Conservation (phyloP, 2,113 vertebrate genomes). For the Thunnus maccoyii region DNA sequence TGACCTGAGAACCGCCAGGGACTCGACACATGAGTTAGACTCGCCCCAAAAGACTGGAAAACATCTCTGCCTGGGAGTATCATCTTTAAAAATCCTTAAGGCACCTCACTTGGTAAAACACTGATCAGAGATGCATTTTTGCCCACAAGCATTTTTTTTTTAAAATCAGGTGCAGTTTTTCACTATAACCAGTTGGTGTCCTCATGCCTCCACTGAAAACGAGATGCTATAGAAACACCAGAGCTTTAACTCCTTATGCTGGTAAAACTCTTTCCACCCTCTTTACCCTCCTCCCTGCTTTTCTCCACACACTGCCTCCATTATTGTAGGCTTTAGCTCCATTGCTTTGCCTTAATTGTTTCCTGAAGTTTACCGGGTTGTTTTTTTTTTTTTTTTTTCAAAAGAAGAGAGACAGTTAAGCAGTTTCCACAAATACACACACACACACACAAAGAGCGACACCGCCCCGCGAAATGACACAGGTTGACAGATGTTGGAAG, state of each 20-base stretch:
- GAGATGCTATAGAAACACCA: background rate
- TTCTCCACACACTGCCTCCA: constrained; percentile 69
- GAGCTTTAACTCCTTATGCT: constrained; percentile 39
- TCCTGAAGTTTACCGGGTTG: constrained; percentile 75
- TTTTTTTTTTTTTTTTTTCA: constrained; percentile 29
- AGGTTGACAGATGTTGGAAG: constrained; percentile 6
- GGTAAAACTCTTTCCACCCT: constrained; percentile 48
- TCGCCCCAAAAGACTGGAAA: background rate
- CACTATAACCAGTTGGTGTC: constrained; percentile 88
- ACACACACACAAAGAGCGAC: background rate
- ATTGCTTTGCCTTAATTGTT: constrained; percentile 79
- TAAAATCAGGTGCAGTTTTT: constrained; percentile 59
- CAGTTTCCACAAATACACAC: background rate
- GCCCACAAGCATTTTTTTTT: background rate
- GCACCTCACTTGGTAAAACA: background rate
- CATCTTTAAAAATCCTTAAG: constrained; percentile 12
- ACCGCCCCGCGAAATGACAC: constrained; percentile 9
- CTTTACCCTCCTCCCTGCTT: constrained; percentile 37
- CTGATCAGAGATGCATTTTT: background rate
- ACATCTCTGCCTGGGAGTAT: background rate
- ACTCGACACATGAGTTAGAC: no score
- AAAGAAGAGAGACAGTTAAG: constrained; percentile 42
- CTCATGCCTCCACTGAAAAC: constrained; percentile 84
- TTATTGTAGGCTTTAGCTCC: constrained; percentile 78
- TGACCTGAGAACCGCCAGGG: background rate